Conservation (phyloP, 2,113 vertebrate genomes). For the Phyllostomus discolor region DNA sequence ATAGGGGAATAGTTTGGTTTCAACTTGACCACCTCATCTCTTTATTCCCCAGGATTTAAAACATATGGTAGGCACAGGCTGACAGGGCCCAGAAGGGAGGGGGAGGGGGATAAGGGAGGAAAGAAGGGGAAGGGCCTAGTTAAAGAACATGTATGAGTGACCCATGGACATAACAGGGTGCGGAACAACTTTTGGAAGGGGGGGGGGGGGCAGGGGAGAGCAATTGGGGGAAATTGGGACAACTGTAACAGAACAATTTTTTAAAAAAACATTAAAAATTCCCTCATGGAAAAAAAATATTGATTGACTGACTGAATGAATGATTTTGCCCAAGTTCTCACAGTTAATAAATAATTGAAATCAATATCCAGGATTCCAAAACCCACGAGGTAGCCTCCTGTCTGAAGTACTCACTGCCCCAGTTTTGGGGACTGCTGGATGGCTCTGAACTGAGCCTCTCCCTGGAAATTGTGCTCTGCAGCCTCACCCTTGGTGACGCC, state of each 20-base stretch:
- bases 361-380: background rate
- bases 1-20: background rate
- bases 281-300: background rate
- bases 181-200: too few relatives aligned
- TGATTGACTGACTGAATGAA: background rate
- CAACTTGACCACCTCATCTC: background rate
- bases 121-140: too few relatives aligned
- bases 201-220: too few relatives aligned
- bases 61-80: background rate
- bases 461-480: background rate
- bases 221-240: too few relatives aligned
- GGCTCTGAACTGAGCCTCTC: background rate
- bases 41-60: background rate
- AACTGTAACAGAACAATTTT: too few relatives aligned
- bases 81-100: too few relatives aligned
- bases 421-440: background rate
- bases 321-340: background rate
- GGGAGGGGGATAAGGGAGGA: too few relatives aligned
- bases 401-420: background rate
- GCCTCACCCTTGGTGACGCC: background rate
- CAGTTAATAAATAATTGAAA: background rate
- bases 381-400: background rate
- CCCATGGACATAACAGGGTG: too few relatives aligned
- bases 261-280: too few relatives aligned
- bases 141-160: too few relatives aligned